Evolutionary conservation across 2,113 vertebrate species (phyloP).

Genomic region (Proteles cristata): DNA sequence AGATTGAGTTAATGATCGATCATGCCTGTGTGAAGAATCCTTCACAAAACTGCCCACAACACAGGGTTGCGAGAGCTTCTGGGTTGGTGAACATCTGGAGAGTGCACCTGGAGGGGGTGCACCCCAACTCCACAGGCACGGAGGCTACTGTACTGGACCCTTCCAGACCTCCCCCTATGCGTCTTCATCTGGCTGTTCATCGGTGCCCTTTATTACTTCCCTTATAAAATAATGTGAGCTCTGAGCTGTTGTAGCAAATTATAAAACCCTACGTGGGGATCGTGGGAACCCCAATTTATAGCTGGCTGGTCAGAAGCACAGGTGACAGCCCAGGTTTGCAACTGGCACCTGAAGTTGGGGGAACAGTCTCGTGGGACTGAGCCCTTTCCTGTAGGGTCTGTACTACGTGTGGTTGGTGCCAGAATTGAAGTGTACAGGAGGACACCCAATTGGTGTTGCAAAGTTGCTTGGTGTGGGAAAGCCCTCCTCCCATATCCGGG

Average conservation of each 20-base stretch:
- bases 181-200: neutral
- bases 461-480: neutral
- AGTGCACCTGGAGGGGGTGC: neutral
- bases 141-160: neutral
- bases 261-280: neutral
- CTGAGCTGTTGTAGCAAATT: neutral
- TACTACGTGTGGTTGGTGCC: neutral
- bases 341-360: neutral
- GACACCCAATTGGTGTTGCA: neutral
- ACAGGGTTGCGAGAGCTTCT: neutral
- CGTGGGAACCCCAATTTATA: neutral
- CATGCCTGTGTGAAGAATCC: neutral
- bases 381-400: neutral
- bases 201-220: neutral
- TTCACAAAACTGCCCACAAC: neutral
- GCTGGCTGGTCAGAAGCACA: neutral
- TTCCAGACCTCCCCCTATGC: neutral
- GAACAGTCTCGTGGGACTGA: neutral
- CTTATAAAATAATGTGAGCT: neutral
- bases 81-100: neutral
- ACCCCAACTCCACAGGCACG: neutral
- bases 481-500: neutral
- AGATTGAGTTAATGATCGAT: neutral
- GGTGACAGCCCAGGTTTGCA: neutral
- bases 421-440: neutral